phyloP scores from a whole-genome alignment of 2,113 vertebrate species.

The Oncorhynchus masou region DNA sequence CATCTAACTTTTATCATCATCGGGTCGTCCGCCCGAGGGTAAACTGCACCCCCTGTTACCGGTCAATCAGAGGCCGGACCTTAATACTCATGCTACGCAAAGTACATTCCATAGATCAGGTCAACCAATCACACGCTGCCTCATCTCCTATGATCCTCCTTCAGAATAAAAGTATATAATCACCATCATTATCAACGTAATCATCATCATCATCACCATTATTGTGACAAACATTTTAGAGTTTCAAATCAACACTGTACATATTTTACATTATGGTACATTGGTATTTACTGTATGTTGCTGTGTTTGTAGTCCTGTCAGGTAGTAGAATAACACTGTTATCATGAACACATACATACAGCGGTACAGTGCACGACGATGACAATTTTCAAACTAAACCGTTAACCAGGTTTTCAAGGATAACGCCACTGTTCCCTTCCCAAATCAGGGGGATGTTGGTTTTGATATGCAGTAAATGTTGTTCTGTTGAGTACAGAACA shows the following conservation, averaged over 20 bases:
- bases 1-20: slow-evolving; percentile 74
- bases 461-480: no score
- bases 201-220: slow-evolving; percentile 47
- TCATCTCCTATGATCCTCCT: slow-evolving; percentile 46
- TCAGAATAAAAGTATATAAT: slow-evolving; percentile 59
- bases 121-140: slow-evolving; percentile 43
- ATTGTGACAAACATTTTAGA: slow-evolving; percentile 74
- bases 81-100: slow-evolving; percentile 55
- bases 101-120: slow-evolving; percentile 71
- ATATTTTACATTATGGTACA: slow-evolving; percentile 81
- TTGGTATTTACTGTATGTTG: slow-evolving; percentile 61
- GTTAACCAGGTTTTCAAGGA: not conserved
- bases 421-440: not conserved
- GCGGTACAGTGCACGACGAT: slow-evolving; percentile 39
- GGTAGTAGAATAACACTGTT: not conserved
- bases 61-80: slow-evolving; percentile 57
- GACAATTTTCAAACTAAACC: not conserved
- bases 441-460: no score
- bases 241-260: slow-evolving; percentile 76
- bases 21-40: slow-evolving; percentile 56
- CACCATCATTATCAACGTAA: no score
- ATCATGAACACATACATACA: not conserved
- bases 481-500: no score
- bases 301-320: slow-evolving; percentile 45
- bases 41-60: slow-evolving; percentile 71